A percentile compares a stretch with the other conserved stretches of the same genome.
phyloP scores from a whole-genome alignment of 2,113 vertebrate species.

The Pogona vitticeps region DNA sequence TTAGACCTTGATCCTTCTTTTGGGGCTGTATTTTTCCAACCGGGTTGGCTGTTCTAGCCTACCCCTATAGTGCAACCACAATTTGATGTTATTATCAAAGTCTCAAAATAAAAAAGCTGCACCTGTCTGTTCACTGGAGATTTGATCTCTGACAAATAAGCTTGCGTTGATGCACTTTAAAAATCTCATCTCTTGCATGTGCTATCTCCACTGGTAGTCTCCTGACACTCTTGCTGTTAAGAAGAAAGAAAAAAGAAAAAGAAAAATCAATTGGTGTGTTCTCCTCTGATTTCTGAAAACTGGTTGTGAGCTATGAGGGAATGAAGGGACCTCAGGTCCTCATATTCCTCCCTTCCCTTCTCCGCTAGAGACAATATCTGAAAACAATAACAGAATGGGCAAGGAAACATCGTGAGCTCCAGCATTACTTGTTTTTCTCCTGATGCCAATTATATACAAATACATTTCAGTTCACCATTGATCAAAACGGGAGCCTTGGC shows the following conservation, averaged over 20 bases:
- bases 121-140: conserved; percentile 57
- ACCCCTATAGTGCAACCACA: conserved; percentile 53
- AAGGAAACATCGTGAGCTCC: conserved; percentile 30
- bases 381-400: conserved; percentile 23
- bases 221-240: conserved; percentile 61
- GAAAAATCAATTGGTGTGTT: conserved; percentile 65
- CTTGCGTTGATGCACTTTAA: conserved; percentile 47
- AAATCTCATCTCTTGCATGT: conserved; percentile 45
- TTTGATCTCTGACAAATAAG: conserved; percentile 66
- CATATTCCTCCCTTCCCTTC: neutral
- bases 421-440: conserved; percentile 38
- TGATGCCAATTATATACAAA: conserved; percentile 3
- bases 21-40: conserved; percentile 46
- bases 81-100: conserved; percentile 65
- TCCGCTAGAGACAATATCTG: conserved; percentile 12
- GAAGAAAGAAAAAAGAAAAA: conserved; percentile 10
- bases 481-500: neutral
- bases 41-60: conserved; percentile 46
- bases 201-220: conserved; percentile 44
- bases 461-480: neutral
- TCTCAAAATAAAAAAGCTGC: conserved; percentile 53
- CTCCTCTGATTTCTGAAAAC: conserved; percentile 58
- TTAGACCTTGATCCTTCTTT: neutral
- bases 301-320: conserved; percentile 18
- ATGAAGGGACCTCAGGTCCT: conserved; percentile 35